Conservation (phyloP, 2,113 vertebrate species). For the Amphiprion percula region DNA sequence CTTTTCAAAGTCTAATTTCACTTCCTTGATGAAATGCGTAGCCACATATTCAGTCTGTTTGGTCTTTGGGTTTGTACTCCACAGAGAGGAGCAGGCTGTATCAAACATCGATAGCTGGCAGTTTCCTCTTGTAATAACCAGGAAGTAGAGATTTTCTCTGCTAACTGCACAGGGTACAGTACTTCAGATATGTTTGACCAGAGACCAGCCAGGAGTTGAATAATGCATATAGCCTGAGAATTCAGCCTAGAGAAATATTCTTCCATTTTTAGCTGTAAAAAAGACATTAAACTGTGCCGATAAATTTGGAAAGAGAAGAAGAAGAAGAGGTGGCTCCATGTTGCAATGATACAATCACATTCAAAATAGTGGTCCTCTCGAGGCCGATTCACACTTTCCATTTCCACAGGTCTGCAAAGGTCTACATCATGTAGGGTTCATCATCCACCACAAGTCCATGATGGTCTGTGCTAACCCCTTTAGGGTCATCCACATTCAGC, state of each 20-base stretch:
- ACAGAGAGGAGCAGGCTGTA: neutral
- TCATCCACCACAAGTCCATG: too few relatives aligned
- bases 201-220: neutral
- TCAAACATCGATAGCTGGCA: constrained; percentile 11
- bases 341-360: too few relatives aligned
- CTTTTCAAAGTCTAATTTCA: constrained; percentile 32
- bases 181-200: constrained; percentile 16
- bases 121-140: constrained; percentile 2
- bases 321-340: neutral
- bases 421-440: too few relatives aligned
- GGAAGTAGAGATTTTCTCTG: constrained; percentile 20
- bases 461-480: too few relatives aligned
- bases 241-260: constrained; percentile 12
- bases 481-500: too few relatives aligned
- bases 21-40: constrained; percentile 38
- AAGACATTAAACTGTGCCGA: neutral
- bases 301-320: neutral
- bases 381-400: too few relatives aligned
- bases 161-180: constrained; percentile 4
- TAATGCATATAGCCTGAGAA: constrained; percentile 26
- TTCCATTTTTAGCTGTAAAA: neutral
- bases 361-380: too few relatives aligned
- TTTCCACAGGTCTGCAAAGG: too few relatives aligned
- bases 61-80: constrained; percentile 39
- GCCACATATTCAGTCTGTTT: constrained; percentile 50